Evolutionary conservation across 2,113 vertebrate genomes (phyloP), one percentile per base, ranked within the genome.

Genomic region (Ciconia boyciana): DNA sequence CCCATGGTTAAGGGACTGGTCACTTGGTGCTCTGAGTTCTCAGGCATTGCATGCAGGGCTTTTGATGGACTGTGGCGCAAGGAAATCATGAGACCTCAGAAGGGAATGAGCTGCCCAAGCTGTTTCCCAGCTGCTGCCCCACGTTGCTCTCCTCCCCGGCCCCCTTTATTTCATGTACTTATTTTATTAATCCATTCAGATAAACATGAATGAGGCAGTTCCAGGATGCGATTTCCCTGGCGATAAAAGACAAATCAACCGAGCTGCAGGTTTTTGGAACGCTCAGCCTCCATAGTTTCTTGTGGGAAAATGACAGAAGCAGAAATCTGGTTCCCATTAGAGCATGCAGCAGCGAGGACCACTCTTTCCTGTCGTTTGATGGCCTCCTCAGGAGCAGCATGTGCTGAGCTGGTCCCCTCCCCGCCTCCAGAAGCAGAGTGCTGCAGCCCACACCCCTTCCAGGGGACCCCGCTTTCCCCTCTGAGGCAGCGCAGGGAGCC

Each of bases 81-180:
- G 32, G 89, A 41, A 68, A 60, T 65, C 79, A 20, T 9, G 75
- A 84, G 54, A 25, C 22, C 54, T 44, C 17, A 1, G 61, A 48
- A 60, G 86, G 76, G 68, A 87, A 10, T 2, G 16, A 86, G 71
- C 57, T 0, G 51, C 46, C 64, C 87, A 70, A 91, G 90, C 90
- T 91, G 93, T 55, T 94, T 71, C 78, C 88, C 96, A 95, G 95
- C 96, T 96, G 93, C 93, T 81, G 71, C 78, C 60, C 52, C 89
- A 46, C 2, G 1, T 57, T 61, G 60, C 75, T 92, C 29, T 90
- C 49, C 34, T 71, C 54, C 52, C 60, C 31, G 8, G 41, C 26
- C 81, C 62, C 29, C 49, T 93, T 71, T 13, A 46, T 39, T 22
- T 48, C n/a, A 0, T 64, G 13, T 96, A 29, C 95, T 96, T 95